phyloP scores from a whole-genome alignment of 2,113 vertebrate species.

The Oxyruncus cristatus region DNA sequence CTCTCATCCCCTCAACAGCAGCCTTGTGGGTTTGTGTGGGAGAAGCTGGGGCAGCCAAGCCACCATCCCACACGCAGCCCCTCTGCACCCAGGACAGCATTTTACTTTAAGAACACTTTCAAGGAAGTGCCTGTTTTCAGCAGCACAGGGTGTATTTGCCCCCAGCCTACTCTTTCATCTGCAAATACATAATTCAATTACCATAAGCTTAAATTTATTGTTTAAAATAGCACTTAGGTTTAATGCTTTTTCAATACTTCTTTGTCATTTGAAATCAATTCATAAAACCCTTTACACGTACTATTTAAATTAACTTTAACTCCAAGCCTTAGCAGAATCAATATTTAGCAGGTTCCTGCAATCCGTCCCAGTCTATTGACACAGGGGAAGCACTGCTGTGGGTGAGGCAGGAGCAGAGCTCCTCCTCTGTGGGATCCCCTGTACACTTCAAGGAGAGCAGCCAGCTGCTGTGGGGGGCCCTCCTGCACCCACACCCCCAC shows the following conservation, averaged over 20 bases:
- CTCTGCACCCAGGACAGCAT: fast-evolving
- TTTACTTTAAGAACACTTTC: fast-evolving
- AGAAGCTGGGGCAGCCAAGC: fast-evolving
- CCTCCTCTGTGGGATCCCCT: neutral
- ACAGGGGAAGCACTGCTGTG: fast-evolving
- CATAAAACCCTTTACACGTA: neutral
- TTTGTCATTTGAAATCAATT: constrained; percentile 8
- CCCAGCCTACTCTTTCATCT: too few species aligned
- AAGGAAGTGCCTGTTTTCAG: fast-evolving
- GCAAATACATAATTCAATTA: neutral
- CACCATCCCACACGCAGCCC: fast-evolving
- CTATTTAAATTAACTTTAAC: neutral
- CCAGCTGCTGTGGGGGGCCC: neutral
- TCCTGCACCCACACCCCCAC: fast-evolving
- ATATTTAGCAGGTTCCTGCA: neutral
- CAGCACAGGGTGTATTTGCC: fast-evolving
- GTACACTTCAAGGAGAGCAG: neutral
- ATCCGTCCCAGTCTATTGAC: neutral
- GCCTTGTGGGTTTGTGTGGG: fast-evolving
- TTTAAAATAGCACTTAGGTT: neutral
- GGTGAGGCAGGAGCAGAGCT: neutral
- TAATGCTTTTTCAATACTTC: constrained; percentile 23
- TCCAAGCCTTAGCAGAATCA: neutral
- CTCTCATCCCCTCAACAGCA: fast-evolving
- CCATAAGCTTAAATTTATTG: neutral